phyloP scores from a whole-genome alignment of 2,113 vertebrate genomes.

The Dipodomys merriami region DNA sequence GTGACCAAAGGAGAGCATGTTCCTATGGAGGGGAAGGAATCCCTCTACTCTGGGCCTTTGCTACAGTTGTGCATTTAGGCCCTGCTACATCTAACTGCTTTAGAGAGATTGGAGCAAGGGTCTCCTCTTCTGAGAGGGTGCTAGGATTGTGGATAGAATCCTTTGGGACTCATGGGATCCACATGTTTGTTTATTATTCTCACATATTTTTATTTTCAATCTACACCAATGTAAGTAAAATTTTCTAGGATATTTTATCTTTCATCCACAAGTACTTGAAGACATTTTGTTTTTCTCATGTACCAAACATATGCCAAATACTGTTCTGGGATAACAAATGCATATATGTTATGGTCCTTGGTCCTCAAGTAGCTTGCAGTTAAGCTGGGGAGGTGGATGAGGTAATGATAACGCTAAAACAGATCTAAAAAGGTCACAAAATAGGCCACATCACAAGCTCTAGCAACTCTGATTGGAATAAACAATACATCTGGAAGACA shows the following conservation, averaged over 20 bases:
- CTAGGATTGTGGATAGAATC: not conserved
- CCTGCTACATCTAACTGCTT: not conserved
- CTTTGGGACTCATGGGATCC: not conserved
- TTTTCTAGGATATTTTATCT: constrained; percentile 44
- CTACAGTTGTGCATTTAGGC: not conserved
- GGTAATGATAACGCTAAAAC: not conserved
- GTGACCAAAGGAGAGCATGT: not conserved
- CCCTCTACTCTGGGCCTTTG: not conserved
- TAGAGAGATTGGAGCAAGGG: not conserved
- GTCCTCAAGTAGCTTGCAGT: not conserved
- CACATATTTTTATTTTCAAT: not conserved
- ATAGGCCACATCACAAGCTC: not conserved
- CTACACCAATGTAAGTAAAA: not conserved
- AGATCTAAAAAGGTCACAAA: not conserved
- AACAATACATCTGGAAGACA: not conserved
- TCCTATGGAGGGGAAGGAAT: not conserved
- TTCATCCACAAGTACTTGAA: constrained; percentile 40
- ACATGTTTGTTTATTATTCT: constrained; percentile 10
- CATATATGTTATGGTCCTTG: not conserved
- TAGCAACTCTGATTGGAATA: constrained; percentile 26
- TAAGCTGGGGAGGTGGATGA: not conserved
- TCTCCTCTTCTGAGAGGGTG: not conserved
- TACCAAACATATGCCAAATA: not conserved
- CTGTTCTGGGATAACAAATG: constrained; percentile 16
- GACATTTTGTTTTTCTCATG: constrained; percentile 1